Percentiles rank a stretch among this genome's conserved stretches.
phyloP scores from a whole-genome alignment of 2,888 invertebrate species.

The Lithophane socia region DNA sequence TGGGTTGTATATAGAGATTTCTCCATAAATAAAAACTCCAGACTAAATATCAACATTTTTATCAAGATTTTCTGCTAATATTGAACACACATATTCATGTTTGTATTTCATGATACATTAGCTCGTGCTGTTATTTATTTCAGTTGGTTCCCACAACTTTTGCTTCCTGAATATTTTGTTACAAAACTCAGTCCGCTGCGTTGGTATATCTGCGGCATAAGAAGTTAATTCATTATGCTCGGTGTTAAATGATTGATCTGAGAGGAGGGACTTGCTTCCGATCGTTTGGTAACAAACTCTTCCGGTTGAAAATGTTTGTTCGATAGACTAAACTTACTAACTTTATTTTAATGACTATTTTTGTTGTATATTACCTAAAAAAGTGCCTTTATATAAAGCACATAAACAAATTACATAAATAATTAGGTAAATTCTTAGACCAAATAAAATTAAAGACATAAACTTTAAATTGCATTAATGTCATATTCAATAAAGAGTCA shows the following conservation, averaged over 20 bases:
- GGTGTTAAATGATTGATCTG: slow-evolving; percentile 47
- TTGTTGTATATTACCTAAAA: neutral
- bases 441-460: neutral
- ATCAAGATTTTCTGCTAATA: neutral
- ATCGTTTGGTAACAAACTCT: slow-evolving; percentile 24
- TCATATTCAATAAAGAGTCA: neutral
- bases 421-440: too few species aligned
- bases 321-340: neutral
- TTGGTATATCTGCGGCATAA: slow-evolving; percentile 20
- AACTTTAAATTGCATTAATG: neutral
- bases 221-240: slow-evolving; percentile 36
- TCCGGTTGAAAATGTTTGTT: slow-evolving; percentile 8
- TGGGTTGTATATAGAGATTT: neutral
- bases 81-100: neutral
- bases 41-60: neutral
- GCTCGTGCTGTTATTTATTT: slow-evolving; percentile 4
- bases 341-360: neutral
- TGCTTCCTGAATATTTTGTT: slow-evolving; percentile 16
- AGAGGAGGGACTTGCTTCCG: slow-evolving; percentile 24
- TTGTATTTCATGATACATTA: neutral
- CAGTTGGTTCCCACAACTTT: slow-evolving; percentile 13
- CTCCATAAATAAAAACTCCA: neutral
- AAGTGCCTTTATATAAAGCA: neutral
- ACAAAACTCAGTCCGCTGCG: slow-evolving; percentile 11
- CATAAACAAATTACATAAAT: neutral